Base-by-base conservation (phyloP, 2,888 invertebrate genomes). In the Corythucha ciliata region DNA sequence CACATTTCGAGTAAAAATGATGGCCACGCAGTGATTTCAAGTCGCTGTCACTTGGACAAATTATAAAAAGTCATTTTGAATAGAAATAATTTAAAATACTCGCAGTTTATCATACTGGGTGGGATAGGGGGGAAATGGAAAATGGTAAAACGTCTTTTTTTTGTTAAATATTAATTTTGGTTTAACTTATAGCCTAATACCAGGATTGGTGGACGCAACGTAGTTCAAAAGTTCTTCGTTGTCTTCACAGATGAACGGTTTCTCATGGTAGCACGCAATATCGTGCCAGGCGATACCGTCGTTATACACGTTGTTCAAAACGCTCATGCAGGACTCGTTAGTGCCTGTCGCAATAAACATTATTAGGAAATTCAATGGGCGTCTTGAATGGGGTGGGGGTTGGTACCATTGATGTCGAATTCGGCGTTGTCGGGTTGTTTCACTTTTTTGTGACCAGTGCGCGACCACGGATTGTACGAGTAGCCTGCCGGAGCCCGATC, bases 251-350 rank as follows among this genome's bases (percentile, higher is more conserved):
- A 91, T 79, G 67, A 90, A 79, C 2, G 90, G 90, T 67, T 91
- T 91, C 70, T 90, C 87, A 70, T 90, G 90, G 70, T 90, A 89
- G 70, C 90, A 90, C 58, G 89, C 89, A 48, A 90, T 89, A 69
- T 90, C 90, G 71, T 90, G 90, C 90, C 90, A 91, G 59, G 86
- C 87, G 67, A 91, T 87, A 59, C 90, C 90, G 66, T 91, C 91
- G 65, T 83, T 87, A 76, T 91, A 91, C 6, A 91, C 90, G 69
- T 91, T 91, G 74, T 91, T 90, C 58, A 91, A 74, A 57, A 90
- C 77, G 51, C 87, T 83, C 64, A 91, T 69, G 64, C 91, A 91
- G 29, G 90, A 88, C 68, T 91, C 90, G 57, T 78, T 79, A 56
- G 89, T 90, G 55, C 81, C 49, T 49, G 41, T 8, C 37, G 29